Base-by-base conservation (phyloP, 1,140 invertebrate genomes). In the Papilio glaucus region DNA sequence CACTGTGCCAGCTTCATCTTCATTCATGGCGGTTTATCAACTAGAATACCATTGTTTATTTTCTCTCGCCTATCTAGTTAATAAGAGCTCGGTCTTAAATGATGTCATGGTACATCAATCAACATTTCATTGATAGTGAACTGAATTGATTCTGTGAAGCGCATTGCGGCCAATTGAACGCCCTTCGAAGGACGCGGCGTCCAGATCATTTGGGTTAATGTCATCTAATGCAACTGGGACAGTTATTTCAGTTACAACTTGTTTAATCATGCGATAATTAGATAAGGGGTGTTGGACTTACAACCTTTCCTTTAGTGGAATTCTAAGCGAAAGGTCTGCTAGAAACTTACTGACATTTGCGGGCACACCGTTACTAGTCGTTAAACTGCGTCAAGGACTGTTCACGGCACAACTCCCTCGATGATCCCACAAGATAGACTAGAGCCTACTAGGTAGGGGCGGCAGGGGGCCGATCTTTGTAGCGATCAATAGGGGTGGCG, bases 121-220 rank as follows among this genome's bases (percentile, higher is more conserved):
- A 77, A 72, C 71, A 49, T 38, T 63, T 33, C 57, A 33, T 73
- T 79, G 75, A 61, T 73, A 82, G 79, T 78, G 78, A 77, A 70
- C 78, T 83, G 76, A 86, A 85, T 88, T 84, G 79, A 61, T 78
- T 82, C 83, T 76, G 73, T 76, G 84, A 80, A 84, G 57, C 82
- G 80, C 82, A 84, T 82, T 80, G 72, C 74, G 79, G 74, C 61
- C 83, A 87, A 84, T 83, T 85, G 63, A 71, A 39, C 75, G 80
- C 84, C 84, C 85, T 87, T 86, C 74, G 74, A 88, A 86, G 87
- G 87, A 88, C 85, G 77, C 37, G 9, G 0, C 29, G 29, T 3
- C 29, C 61, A 29, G 12, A 10, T 62, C 24, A 26, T n/a, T 37
- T 62, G 61, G 61, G 61, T 62, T 62, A 62, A 62, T 62, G 61